A percentile compares a stretch with the other conserved stretches of the same genome.
These are phyloP conservation scores for Eueremaeus valkanovi DNA, from an alignment of 2,888 invertebrate genomes.

Conservation along the genomic window DNA sequence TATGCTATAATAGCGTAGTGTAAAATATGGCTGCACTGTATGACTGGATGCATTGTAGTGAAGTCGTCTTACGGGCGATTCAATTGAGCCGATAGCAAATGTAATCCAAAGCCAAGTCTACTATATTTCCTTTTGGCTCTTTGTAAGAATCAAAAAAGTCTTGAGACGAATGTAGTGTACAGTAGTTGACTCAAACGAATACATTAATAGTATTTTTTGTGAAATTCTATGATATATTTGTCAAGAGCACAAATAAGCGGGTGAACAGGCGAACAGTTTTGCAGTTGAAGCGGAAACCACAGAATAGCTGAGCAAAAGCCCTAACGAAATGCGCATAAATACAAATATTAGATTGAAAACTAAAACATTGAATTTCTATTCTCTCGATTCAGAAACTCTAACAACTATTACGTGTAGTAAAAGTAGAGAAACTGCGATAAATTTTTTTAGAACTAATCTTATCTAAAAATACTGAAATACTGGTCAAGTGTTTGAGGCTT, in stretches of 20 bases:
- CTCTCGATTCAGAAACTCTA: not conserved
- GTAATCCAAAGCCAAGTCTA: too few relatives aligned
- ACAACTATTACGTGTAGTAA: not conserved
- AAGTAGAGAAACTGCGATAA: not conserved
- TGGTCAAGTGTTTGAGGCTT: not conserved
- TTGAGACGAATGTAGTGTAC: not conserved
- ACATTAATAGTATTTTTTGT: constrained; percentile 25
- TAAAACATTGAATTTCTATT: not conserved
- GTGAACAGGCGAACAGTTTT: too few relatives aligned
- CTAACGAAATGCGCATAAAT: constrained; percentile 17
- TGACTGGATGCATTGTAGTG: too few relatives aligned
- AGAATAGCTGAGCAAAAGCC: not conserved
- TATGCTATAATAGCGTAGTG: too few relatives aligned
- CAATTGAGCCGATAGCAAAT: too few relatives aligned
- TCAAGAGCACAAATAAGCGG: not conserved
- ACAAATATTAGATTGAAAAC: not conserved
- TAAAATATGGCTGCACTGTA: not conserved
- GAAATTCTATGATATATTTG: constrained; percentile 18
- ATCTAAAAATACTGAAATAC: too few relatives aligned
- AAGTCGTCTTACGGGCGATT: constrained; percentile 22
- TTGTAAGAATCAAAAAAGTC: not conserved
- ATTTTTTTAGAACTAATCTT: constrained; percentile 12
- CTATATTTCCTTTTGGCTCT: constrained; percentile 13
- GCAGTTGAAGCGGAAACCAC: constrained; percentile 30
- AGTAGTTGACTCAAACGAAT: constrained; percentile 19